These are phyloP conservation scores for Tuberolachnus salignus DNA, from an alignment of 2,888 invertebrate genomes.

Conservation along the genomic window DNA sequence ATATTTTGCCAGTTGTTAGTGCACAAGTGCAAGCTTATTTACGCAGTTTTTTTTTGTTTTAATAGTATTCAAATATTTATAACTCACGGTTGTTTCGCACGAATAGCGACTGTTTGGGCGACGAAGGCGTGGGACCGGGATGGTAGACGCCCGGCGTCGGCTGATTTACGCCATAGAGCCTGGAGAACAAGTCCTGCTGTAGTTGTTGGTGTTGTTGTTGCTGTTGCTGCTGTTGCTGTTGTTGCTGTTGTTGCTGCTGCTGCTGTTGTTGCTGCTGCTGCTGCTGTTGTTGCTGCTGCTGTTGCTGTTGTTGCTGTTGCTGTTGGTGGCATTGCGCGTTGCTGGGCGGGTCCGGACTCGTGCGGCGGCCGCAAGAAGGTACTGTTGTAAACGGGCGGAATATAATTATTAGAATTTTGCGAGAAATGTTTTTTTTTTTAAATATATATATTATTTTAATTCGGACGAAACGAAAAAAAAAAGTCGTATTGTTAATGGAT, in stretches of 20 bases:
- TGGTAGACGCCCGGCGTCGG: conserved; percentile 34
- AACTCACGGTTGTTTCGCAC: conserved; percentile 49
- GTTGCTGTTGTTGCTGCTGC: conserved; percentile 43
- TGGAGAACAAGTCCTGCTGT: conserved; percentile 50
- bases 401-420: too few species aligned
- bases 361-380: conserved; percentile 51
- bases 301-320: conserved; percentile 38
- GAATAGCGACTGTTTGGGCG: conserved; percentile 51
- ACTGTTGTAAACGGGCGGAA: conserved; percentile 33
- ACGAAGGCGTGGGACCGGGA: conserved; percentile 23
- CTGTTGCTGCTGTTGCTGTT: conserved; percentile 23
- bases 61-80: too few species aligned
- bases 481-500: too few species aligned
- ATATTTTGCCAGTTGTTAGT: too few species aligned
- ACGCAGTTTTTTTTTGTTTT: too few species aligned
- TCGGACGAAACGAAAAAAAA: too few species aligned
- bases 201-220: conserved; percentile 14
- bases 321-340: conserved; percentile 45
- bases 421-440: too few species aligned
- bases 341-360: conserved; percentile 37
- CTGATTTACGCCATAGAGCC: conserved; percentile 41
- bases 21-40: too few species aligned
- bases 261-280: conserved; percentile 34
- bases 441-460: too few species aligned
- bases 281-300: conserved; percentile 31